Evolutionary conservation across 2,113 vertebrate genomes (phyloP), one percentile per base, ranked within the genome.

Genomic region (Pipa parva): DNA sequence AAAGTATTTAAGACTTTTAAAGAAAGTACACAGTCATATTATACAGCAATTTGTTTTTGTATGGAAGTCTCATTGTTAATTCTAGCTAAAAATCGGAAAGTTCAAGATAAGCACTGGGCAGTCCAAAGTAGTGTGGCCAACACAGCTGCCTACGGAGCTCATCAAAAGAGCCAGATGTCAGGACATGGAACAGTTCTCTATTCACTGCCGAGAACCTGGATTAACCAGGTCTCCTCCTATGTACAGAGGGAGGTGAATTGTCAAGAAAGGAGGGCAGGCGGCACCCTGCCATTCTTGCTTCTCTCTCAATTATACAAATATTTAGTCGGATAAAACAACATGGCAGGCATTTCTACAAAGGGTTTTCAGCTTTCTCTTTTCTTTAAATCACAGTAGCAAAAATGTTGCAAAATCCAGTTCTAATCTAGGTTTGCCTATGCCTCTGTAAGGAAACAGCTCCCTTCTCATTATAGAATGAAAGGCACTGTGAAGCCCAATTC

Each of bases 211-310:
- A 20, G 57, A 50, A 0, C 3, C 9, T 74, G 74, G 60, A 73
- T 76, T 75, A 73, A 77, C 73, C 73, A 76, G 79, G 77, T 79
- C 74, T 79, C 75, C 74, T 81, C 75, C 77, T 79, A 77, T 72
- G 73, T 68, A 72, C 76, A 70, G 75, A 76, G 25, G 63, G 51
- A 78, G 50, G 57, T 74, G 55, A 0, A 2, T 29, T 63, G 67
- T 52, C 64, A 74, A 36, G 39, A 73, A 70, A 24, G 55, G 8
- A 75, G 54, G 70, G 72, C 39, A 73, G 63, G 42, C 5, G 37
- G 59, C 64, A 77, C 42, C 60, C 75, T 64, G 54, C 70, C 33
- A 64, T 27, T 50, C 72, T 74, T 57, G 46, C 63, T 76, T 67
- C 68, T 48, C 29, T 27, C 58, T 70, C 74, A 77, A 76, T 73